A percentile compares a stretch with the other conserved stretches of the same genome.
These are phyloP conservation scores for Wasmannia auropunctata DNA, from an alignment of 1,140 invertebrate species.

Conservation along the genomic window DNA sequence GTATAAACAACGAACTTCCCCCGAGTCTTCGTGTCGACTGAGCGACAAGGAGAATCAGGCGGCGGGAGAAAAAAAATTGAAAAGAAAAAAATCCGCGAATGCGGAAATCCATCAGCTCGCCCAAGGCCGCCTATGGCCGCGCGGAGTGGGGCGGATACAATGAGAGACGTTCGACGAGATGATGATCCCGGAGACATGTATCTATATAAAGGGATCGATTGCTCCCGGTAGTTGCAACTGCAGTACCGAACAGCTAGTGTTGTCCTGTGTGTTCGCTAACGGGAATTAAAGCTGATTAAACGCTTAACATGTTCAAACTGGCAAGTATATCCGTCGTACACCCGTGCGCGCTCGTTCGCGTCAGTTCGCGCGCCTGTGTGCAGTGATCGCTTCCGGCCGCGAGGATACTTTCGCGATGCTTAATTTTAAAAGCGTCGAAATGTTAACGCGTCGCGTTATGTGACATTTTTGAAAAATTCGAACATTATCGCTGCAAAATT, in stretches of 20 bases:
- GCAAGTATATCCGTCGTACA: constrained; percentile 64
- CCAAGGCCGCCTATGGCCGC: constrained; percentile 40
- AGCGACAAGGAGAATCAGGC: not conserved
- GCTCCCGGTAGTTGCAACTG: constrained; percentile 40
- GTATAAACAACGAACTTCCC: not conserved
- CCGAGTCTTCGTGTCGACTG: not conserved
- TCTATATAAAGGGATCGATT: constrained; percentile 70
- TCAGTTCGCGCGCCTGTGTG: too few relatives aligned
- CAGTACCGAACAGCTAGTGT: constrained; percentile 61
- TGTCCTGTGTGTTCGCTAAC: constrained; percentile 61
- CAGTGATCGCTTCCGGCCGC: not conserved
- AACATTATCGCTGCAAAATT: not conserved
- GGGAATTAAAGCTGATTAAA: constrained; percentile 72
- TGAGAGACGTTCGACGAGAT: constrained; percentile 43
- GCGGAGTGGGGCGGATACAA: constrained; percentile 47
- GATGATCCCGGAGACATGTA: constrained; percentile 52
- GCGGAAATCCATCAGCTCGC: constrained; percentile 54
- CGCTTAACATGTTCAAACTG: constrained; percentile 76
- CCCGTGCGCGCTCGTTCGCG: not conserved
- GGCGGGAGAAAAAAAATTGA: not conserved
- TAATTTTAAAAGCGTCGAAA: too few relatives aligned
- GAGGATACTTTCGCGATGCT: not conserved
- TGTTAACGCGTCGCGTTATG: not conserved
- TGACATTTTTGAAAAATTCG: not conserved
- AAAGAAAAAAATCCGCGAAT: constrained; percentile 40